phyloP scores from a whole-genome alignment of 2,797 vertebrate species.

The Myotis findleyi region DNA sequence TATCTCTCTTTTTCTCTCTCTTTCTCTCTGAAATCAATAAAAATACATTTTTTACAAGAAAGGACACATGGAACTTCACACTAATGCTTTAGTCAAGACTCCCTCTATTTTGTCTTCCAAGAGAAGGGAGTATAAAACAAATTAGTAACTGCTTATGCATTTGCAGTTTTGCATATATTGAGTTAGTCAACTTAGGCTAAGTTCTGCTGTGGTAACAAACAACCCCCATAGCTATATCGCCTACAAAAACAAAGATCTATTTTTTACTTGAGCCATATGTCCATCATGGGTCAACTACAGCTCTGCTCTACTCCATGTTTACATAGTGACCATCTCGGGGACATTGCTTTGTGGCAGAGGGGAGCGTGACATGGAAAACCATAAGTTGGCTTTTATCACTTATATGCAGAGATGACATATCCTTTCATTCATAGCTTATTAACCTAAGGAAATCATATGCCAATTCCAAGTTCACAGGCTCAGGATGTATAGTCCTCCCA shows the following conservation, averaged over 20 bases:
- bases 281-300: background rate
- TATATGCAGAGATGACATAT: background rate
- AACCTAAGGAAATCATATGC: background rate
- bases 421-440: background rate
- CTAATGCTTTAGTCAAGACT: background rate
- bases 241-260: background rate
- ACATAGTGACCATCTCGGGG: background rate
- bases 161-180: background rate
- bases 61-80: conserved; percentile 4
- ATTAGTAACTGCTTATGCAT: background rate
- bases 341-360: background rate
- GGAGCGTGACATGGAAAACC: background rate
- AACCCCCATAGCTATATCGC: background rate
- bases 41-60: background rate
- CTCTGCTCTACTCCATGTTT: background rate
- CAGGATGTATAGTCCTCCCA: background rate
- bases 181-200: background rate
- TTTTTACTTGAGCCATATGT: background rate
- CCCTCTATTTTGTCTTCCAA: background rate
- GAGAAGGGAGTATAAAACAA: background rate
- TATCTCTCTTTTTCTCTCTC: no score
- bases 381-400: background rate
- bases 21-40: no score
- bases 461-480: background rate
- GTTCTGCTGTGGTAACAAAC: background rate